These are phyloP conservation scores for Boulengeromyrus knoepffleri DNA, from an alignment of 2,113 vertebrate species.

Conservation along the genomic window DNA sequence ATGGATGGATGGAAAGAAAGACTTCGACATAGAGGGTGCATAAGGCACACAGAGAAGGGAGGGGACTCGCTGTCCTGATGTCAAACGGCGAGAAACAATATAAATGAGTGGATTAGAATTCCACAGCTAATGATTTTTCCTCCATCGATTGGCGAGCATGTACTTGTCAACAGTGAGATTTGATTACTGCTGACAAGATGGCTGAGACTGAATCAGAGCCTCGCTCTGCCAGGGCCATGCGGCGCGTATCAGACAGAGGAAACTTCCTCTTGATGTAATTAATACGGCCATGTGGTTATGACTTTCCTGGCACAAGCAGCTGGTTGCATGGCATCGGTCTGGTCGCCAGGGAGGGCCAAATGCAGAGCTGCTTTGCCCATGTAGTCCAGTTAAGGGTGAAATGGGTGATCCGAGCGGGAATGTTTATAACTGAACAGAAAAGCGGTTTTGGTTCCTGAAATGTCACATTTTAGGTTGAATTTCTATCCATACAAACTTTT, in stretches of 20 bases:
- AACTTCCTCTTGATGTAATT: slow-evolving; percentile 56
- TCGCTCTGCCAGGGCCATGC: slow-evolving; percentile 47
- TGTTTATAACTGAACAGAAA: not conserved
- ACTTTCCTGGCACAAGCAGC: slow-evolving; percentile 60
- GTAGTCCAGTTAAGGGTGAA: not conserved
- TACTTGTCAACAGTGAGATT: slow-evolving; percentile 68
- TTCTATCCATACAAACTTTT: not conserved
- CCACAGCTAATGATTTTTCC: slow-evolving; percentile 32
- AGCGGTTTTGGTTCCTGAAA: not conserved
- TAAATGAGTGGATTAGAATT: slow-evolving; percentile 54
- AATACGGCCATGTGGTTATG: slow-evolving; percentile 58
- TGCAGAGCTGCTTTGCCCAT: slow-evolving; percentile 23
- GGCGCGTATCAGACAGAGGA: slow-evolving; percentile 60
- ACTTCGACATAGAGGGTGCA: not conserved
- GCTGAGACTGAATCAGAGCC: slow-evolving; percentile 57
- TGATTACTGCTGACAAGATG: slow-evolving; percentile 65
- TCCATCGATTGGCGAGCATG: slow-evolving; percentile 59
- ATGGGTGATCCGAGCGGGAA: not conserved
- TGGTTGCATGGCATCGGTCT: slow-evolving; percentile 55
- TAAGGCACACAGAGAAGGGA: not conserved
- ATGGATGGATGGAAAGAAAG: not conserved
- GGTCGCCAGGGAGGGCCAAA: slow-evolving; percentile 37
- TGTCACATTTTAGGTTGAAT: not conserved
- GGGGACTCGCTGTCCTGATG: not conserved
- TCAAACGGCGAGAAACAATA: not conserved